Percentiles rank a stretch among this genome's conserved stretches.
Evolutionary conservation across 2,113 vertebrate genomes (phyloP).

Genomic region (Orycteropus afer): DNA sequence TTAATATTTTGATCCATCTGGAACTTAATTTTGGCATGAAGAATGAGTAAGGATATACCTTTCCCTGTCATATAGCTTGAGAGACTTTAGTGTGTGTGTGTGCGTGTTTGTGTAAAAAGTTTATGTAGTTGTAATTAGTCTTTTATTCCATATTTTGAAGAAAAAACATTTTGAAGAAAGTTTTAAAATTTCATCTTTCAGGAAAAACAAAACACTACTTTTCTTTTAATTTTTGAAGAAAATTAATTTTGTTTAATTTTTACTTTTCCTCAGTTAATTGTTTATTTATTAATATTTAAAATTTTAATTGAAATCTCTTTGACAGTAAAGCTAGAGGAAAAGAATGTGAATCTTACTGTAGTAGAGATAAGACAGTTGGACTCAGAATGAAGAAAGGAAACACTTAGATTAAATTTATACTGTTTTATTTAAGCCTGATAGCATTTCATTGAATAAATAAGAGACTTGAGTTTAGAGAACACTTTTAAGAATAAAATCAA

Average conservation of each 20-base stretch:
- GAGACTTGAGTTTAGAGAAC: neutral
- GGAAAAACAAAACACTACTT: neutral
- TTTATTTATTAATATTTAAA: neutral
- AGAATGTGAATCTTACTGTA: too few species aligned
- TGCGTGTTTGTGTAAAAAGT: neutral
- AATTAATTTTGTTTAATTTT: neutral
- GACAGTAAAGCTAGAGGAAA: neutral
- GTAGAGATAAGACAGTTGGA: neutral
- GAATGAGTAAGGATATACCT: neutral
- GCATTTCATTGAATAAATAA: neutral
- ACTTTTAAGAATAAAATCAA: neutral
- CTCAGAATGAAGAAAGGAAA: neutral
- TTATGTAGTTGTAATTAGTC: neutral
- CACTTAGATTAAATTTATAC: neutral
- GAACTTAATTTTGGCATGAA: slow-evolving; percentile 4
- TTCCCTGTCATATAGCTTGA: neutral
- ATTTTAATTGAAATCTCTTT: neutral
- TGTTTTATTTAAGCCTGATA: neutral
- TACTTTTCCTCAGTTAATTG: neutral
- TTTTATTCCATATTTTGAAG: neutral
- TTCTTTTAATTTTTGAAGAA: neutral
- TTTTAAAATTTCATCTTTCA: neutral
- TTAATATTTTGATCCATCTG: neutral
- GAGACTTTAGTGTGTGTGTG: neutral
- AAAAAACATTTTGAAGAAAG: neutral